A percentile compares a stretch with the other conserved stretches of the same genome.
phyloP scores from a whole-genome alignment of 1,140 invertebrate species.

The Ips nitidus region DNA sequence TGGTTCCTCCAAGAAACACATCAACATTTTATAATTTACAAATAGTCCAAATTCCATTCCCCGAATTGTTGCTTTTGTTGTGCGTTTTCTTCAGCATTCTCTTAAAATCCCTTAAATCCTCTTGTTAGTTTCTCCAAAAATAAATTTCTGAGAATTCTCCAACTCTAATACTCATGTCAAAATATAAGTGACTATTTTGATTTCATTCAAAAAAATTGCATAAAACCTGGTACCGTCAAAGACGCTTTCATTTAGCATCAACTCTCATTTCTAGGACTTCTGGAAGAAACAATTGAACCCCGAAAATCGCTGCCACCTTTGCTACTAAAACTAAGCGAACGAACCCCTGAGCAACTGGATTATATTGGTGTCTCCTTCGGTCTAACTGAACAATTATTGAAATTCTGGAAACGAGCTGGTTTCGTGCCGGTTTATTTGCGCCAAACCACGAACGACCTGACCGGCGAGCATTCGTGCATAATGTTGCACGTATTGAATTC shows the following conservation, averaged over 20 bases:
- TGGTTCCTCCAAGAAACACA: too few relatives aligned
- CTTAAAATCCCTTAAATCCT: too few relatives aligned
- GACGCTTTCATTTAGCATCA: too few relatives aligned
- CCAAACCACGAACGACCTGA: conserved; percentile 92
- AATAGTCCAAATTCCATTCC: too few relatives aligned
- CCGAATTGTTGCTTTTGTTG: too few relatives aligned
- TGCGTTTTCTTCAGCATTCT: too few relatives aligned
- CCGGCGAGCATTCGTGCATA: conserved; percentile 97
- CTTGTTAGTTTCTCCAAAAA: too few relatives aligned
- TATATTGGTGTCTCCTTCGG: conserved; percentile 96
- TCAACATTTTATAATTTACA: too few relatives aligned
- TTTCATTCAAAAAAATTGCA: not conserved
- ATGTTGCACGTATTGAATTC: conserved; percentile 79
- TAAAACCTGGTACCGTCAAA: not conserved
- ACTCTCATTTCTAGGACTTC: conserved; percentile 47
- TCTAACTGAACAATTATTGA: conserved; percentile 79
- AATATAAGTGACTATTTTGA: not conserved
- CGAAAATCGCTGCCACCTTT: conserved; percentile 69
- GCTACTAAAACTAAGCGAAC: conserved; percentile 76
- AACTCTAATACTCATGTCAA: not conserved
- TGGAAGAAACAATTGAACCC: conserved; percentile 67
- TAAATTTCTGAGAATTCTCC: too few relatives aligned
- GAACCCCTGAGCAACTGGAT: conserved; percentile 83
- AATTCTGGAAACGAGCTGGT: conserved; percentile 81
- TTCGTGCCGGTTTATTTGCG: conserved; percentile 93